A percentile compares a stretch with the other conserved stretches of the same genome.
Evolutionary conservation across 1,140 invertebrate species (phyloP).

Genomic region (Papilio xuthus): DNA sequence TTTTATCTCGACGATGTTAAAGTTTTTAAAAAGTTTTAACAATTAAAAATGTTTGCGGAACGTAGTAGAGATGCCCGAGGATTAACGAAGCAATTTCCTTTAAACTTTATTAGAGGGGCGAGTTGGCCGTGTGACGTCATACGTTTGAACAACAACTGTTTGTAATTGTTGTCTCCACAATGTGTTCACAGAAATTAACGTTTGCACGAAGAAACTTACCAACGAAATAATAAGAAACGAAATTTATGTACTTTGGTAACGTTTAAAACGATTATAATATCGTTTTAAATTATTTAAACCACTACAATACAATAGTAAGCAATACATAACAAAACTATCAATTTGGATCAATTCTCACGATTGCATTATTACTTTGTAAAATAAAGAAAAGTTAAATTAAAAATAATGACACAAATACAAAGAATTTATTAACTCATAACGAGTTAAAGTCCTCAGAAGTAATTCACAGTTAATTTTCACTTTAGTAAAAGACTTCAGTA

Average conservation of each 20-base stretch:
- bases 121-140: conserved; percentile 12
- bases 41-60: conserved; percentile 22
- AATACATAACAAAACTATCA: neutral
- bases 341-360: neutral
- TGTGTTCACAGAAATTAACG: conserved; percentile 18
- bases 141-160: conserved; percentile 18
- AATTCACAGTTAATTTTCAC: conserved; percentile 15
- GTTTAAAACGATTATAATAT: neutral
- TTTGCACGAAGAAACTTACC: neutral
- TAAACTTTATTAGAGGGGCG: conserved; percentile 12
- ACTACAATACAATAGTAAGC: neutral
- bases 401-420: neutral
- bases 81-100: conserved; percentile 23
- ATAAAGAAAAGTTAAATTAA: neutral
- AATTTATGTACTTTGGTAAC: neutral
- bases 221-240: neutral
- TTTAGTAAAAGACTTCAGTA: neutral
- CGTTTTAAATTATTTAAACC: neutral
- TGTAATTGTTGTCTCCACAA: conserved; percentile 15
- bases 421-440: neutral
- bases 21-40: conserved; percentile 20
- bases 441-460: neutral
- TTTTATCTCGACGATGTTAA: conserved; percentile 8
- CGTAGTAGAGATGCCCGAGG: neutral
- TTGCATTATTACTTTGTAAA: neutral